Conservation (phyloP, 2,888 invertebrate genomes). For the Alcis repandata region DNA sequence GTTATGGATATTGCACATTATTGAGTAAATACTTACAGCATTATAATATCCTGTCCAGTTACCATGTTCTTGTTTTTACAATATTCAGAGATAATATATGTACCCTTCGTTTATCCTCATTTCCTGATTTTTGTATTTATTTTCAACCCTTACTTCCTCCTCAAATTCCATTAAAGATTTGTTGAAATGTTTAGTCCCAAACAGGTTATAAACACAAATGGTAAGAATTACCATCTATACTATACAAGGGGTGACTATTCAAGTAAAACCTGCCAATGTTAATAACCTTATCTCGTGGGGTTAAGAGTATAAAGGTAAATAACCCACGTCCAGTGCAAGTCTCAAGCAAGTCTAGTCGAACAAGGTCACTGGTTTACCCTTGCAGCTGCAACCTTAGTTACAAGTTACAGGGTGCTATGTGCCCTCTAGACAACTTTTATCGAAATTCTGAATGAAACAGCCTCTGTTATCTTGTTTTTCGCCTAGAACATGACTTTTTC, state of each 20-base stretch:
- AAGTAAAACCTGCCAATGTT: slow-evolving; percentile 3
- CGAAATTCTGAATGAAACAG: slow-evolving; percentile 38
- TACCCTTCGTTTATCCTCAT: no score
- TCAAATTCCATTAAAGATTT: neutral
- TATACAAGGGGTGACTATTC: neutral
- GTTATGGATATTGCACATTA: no score
- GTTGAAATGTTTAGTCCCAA: neutral
- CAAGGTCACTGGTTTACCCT: slow-evolving; percentile 27
- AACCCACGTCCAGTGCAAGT: slow-evolving; percentile 13
- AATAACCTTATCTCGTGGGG: slow-evolving; percentile 3
- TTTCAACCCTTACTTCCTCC: no score
- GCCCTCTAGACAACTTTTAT: slow-evolving; percentile 21
- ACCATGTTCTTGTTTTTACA: no score
- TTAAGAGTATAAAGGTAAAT: slow-evolving; percentile 11
- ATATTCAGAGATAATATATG: no score
- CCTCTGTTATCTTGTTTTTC: slow-evolving; percentile 31
- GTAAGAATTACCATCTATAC: no score
- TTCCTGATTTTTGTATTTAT: no score
- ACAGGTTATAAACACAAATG: neutral
- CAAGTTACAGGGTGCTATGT: neutral
- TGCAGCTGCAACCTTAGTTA: neutral
- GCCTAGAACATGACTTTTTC: slow-evolving; percentile 35
- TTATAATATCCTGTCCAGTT: no score
- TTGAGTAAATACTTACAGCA: no score
- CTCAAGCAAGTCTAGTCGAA: slow-evolving; percentile 13